Evolutionary conservation across 2,113 vertebrate genomes (phyloP), one percentile per base, ranked within the genome.

Genomic region (Blennius ocellaris): DNA sequence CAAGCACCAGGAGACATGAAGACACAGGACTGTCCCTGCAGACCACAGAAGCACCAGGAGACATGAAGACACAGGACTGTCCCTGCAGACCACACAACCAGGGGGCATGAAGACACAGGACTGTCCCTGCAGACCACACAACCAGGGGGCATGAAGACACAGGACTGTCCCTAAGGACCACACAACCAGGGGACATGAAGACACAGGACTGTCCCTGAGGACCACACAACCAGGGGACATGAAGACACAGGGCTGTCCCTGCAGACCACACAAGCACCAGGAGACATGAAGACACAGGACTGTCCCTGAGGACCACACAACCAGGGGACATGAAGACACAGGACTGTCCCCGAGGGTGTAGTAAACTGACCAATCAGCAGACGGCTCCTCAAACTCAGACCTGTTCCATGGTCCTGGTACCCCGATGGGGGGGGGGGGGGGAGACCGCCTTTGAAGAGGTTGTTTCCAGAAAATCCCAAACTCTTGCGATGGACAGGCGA

Each of bases 291-390:
- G 49, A 30, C 48, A 98, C 96, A 1, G 96, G 96, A 78, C 95
- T 97, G 65, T 99, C 21, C 97, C 98, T 99, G 88, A 65, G 50
- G 0, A 47, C 11, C 30, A 69, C 56, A 81, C 1, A 43, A 44
- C 1, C 16, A 11, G 4, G 21, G 4, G 21, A 30, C 21, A 30
- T 30, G n/a, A n/a, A n/a, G n/a, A n/a, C 48, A 98, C 96, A 1
- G 96, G 96, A 78, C 95, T 97, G 65, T 99, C 97, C 87, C 98
- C 99, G 88, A 66, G 50, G 0, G n/a, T n/a, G n/a, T n/a, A n/a
- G n/a, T n/a, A n/a, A n/a, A n/a, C n/a, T n/a, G n/a, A n/a, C n/a
- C n/a, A n/a, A n/a, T n/a, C n/a, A n/a, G n/a, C n/a, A n/a, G n/a
- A n/a, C n/a, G n/a, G n/a, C n/a, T n/a, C n/a, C n/a, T n/a, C n/a